Evolutionary conservation across 2,113 vertebrate species (phyloP), one percentile per base, ranked within the genome.

Genomic region (Aleadryas rufinucha): DNA sequence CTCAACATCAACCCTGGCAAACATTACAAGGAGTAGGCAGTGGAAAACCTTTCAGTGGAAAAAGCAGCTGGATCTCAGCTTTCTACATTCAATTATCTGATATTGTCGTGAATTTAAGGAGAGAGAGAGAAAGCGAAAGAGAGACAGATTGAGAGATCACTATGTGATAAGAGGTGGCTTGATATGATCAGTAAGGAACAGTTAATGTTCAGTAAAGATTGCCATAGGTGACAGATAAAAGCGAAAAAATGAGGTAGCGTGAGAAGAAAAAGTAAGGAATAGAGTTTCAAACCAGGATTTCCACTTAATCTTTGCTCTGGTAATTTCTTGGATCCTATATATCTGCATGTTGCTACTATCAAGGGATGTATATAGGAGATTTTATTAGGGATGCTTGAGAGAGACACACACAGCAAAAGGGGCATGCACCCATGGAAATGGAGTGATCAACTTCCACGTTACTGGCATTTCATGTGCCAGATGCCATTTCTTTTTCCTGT

Each of bases 81-180:
- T 91, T 90, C 59, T 89, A 42, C 10, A 31, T 72, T 93, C 26
- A 85, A 18, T 89, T 95, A 64, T 85, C 71, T 76, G 78, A 87
- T 85, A 74, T 18, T 65, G 33, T 54, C 45, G 35, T 77, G 41
- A 89, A 71, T 72, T 79, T 84, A 90, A 81, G 39, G 71, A 47
- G 28, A 39, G 41, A 65, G 30, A 45, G n/a, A 18, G 27, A 33
- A 1, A 70, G 16, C 30, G 28, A 18, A 27, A 59, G 13, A 56
- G 2, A 69, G 23, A 69, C 21, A 54, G 28, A 57, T 4, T 2
- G 5, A 72, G 21, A 85, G 50, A 89, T 78, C 17, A 30, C 22
- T 76, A 2, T 45, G 18, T 76, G 41, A 72, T 77, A 57, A 39
- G 54, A 79, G 19, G 23, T 71, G 27, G 19, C 31, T 93, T 44